Evolutionary conservation across 2,113 vertebrate genomes (phyloP).

Genomic region (Lanius ludovicianus): DNA sequence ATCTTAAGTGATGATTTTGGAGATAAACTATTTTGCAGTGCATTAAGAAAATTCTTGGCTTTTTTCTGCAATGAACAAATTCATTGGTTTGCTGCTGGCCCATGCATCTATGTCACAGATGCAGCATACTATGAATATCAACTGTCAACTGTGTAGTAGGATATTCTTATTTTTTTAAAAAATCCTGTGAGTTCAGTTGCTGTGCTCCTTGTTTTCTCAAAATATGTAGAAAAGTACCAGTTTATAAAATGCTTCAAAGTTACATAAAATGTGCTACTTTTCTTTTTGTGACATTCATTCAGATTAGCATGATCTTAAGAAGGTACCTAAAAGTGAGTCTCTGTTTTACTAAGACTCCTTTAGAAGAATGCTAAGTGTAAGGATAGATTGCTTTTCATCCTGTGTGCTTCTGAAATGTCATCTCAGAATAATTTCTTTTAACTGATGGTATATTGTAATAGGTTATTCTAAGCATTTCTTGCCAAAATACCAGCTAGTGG

Average conservation of each 20-base stretch:
- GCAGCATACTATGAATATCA: neutral
- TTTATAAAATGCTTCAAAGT: neutral
- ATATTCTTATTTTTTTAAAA: neutral
- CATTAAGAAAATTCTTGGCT: neutral
- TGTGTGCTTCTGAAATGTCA: neutral
- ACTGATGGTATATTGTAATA: neutral
- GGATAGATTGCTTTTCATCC: neutral
- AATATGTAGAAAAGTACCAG: neutral
- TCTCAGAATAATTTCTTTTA: neutral
- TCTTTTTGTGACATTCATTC: neutral
- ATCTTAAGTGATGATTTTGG: neutral
- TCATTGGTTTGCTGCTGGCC: neutral
- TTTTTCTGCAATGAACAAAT: neutral
- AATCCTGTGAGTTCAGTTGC: neutral
- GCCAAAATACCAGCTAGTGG: neutral
- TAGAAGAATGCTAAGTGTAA: neutral
- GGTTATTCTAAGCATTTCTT: neutral
- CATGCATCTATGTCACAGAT: neutral
- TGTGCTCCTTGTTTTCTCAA: neutral
- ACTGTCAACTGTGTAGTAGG: neutral
- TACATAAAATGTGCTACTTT: neutral
- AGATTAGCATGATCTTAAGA: neutral
- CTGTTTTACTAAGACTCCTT: neutral
- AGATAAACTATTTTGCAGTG: neutral
- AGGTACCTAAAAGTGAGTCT: neutral